phyloP scores from a whole-genome alignment of 2,797 vertebrate species.

The Acanthopagrus latus region DNA sequence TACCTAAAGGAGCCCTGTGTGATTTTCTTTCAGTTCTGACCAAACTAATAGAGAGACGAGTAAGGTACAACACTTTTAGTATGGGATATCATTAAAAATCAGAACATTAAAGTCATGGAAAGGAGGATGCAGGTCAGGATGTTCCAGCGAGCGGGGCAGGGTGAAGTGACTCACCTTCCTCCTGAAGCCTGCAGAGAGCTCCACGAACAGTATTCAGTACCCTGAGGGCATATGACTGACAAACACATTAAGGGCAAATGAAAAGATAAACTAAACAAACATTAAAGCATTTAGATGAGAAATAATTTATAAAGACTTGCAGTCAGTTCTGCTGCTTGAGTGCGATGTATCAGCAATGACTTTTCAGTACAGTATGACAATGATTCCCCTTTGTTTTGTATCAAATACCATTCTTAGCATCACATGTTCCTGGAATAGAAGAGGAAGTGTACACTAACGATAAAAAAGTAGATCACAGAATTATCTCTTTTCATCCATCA shows the following conservation, averaged over 20 bases:
- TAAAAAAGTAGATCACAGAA: slow-evolving; percentile 23
- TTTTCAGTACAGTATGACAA: neutral
- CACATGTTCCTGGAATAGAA: slow-evolving; percentile 26
- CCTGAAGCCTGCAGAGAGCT: too few species aligned
- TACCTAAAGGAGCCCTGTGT: too few species aligned
- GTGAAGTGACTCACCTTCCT: too few species aligned
- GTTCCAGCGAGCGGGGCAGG: too few species aligned
- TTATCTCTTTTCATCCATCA: slow-evolving; percentile 59
- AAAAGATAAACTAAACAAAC: neutral
- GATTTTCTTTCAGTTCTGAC: too few species aligned
- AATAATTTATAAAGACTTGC: neutral
- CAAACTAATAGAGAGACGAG: too few species aligned
- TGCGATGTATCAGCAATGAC: neutral
- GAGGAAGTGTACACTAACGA: slow-evolving; percentile 28
- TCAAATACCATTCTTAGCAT: slow-evolving; percentile 14
- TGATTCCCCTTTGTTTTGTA: neutral
- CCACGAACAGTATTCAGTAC: too few species aligned
- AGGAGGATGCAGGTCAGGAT: too few species aligned
- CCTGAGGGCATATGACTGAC: neutral
- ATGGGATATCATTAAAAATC: too few species aligned
- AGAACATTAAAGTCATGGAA: too few species aligned
- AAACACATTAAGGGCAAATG: neutral
- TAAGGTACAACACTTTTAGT: too few species aligned
- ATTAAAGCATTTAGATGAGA: neutral
- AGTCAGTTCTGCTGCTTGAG: neutral